Evolutionary conservation across 2,888 invertebrate genomes (phyloP), one percentile per base, ranked within the genome.

Genomic region (Papilio gigon): DNA sequence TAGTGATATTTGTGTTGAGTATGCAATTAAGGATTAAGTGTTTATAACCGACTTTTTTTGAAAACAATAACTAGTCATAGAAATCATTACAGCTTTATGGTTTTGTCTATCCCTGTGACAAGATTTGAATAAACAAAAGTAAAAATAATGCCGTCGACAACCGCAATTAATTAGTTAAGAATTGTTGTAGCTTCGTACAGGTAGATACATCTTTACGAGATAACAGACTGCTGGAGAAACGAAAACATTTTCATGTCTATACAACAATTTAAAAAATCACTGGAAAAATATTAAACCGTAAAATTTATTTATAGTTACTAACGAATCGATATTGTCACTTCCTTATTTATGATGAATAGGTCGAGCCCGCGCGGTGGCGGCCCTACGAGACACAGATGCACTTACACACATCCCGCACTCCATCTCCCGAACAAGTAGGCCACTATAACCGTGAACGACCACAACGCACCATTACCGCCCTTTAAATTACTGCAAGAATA

Each of bases 291-390:
- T n/a, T n/a, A n/a, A n/a, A n/a, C 6, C n/a, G n/a, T n/a, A 40
- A 40, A 40, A 5, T n/a, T 1, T 35, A 1, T 0, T 17, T 0
- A 20, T 17, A 17, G 14, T 1, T 27, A 27, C 8, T 14, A 27
- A n/a, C n/a, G n/a, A n/a, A n/a, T 53, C 25, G 53, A 22, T n/a
- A 37, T 20, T 17, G 27, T 44, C 59, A n/a, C 68, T 40, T 53
- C 70, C 53, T 66, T 68, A 70, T 22, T n/a, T 30, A 65, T 73
- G 73, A 78, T 74, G 75, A 76, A 72, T 73, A 80, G 78, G 76
- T 77, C 77, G 72, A 58, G 71, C 70, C 68, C 62, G 64, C 71
- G 70, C 74, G 71, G 70, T 70, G 66, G 70, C 72, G 73, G 73
- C 73, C 73, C 73, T 75, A 69, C 72, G 65, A 73, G 74, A 71